A percentile compares a stretch with the other conserved stretches of the same genome.
phyloP scores from a whole-genome alignment of 23 tunicate species.

The Styela plicata region DNA sequence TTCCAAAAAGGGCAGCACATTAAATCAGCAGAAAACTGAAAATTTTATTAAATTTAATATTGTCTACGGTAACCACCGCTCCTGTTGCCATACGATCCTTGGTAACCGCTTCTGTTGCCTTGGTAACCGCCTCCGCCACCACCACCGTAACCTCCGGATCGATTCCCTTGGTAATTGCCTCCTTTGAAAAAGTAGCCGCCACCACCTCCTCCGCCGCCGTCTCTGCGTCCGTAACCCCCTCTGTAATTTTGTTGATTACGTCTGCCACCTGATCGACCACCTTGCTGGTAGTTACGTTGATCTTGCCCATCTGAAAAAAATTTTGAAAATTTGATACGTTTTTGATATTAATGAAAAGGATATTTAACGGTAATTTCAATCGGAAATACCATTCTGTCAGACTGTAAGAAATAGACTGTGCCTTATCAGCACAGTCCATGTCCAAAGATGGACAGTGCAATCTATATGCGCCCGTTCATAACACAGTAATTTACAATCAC shows the following conservation, averaged over 20 bases:
- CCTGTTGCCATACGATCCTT: background rate
- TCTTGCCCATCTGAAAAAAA: constrained; percentile 21
- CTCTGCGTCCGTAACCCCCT: background rate
- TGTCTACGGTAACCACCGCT: constrained; percentile 13
- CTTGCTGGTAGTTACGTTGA: constrained; percentile 30
- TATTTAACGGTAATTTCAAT: no score
- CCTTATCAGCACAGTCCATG: no score
- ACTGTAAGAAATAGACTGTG: no score
- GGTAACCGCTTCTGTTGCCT: background rate
- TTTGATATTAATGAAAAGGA: no score
- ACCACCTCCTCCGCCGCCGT: background rate
- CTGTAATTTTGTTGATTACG: constrained; percentile 28
- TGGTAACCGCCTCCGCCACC: constrained; percentile 1
- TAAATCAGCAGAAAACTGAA: no score
- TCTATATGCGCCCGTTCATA: no score
- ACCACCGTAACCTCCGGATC: constrained; percentile 3
- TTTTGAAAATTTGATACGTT: no score
- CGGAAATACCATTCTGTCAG: no score
- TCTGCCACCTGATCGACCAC: constrained; percentile 5
- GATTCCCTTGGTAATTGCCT: constrained; percentile 22
- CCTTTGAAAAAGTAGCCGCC: background rate
- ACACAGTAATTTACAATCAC: no score
- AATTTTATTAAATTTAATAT: background rate
- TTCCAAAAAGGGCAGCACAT: no score
- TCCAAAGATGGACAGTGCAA: no score